Base-by-base conservation (phyloP, 2,113 vertebrate genomes). In the Petroica traversi region DNA sequence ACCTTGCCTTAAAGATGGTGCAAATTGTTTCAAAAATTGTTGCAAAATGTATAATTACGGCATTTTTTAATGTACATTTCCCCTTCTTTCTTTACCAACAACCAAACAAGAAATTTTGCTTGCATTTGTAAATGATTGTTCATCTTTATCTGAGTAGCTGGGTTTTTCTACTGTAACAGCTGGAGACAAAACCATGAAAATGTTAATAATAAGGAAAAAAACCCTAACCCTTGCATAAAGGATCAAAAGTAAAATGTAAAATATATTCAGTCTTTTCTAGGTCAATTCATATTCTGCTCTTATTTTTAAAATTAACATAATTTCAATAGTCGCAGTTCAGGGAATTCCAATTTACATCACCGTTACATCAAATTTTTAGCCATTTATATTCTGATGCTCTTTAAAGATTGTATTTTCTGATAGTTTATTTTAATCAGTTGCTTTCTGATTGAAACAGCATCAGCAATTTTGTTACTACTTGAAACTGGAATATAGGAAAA, bases 201-300 rank as follows among this genome's bases (percentile, higher is more conserved):
- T 89, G 75, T 88, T 22, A n/a, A 71, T 89, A 82, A 77, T 31
- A 66, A 43, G 4, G 25, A 20, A 28, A 45, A 71, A 17, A 49
- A 38, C 0, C 2, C 11, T 12, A 76, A 48, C 6, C 2, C 20
- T 67, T 84, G 33, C 40, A 64, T 61, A 82, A 92, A 92, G 31
- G 36, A 91, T 86, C 69, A 95, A 93, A 92, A 89, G 38, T 6
- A 82, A 68, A 85, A 89, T 23, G 14, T 62, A 45, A 64, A 83
- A 90, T 68, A 85, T 26, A 91, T 92, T 67, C 79, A 79, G 34
- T 40, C 23, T 58, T 96, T 95, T 96, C 91, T 91, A 95, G 88
- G 74, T 91, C 80, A 92, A 43, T 79, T 76, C 23, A 49, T 78
- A 88, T 55, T 72, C 54, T 87, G n/a, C 6, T 43, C 41, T 69